Conservation (phyloP, 2,888 invertebrate genomes). For the Drosophila neotestacea region DNA sequence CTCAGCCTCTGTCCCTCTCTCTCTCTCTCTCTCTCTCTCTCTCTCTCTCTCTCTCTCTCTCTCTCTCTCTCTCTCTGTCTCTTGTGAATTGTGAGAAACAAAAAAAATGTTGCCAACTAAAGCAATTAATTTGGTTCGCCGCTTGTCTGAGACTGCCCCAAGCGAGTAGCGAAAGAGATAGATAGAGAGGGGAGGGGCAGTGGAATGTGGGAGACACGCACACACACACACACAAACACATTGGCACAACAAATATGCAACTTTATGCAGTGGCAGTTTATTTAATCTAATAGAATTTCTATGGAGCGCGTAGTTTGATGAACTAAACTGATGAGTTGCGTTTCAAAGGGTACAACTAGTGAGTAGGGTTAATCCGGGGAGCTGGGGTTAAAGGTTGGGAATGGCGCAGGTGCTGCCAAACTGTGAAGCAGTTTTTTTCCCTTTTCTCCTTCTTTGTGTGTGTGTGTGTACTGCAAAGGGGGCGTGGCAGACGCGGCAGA, state of each 20-base stretch:
- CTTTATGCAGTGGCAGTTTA: slow-evolving; percentile 63
- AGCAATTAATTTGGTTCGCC: slow-evolving; percentile 65
- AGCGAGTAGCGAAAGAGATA: slow-evolving; percentile 15
- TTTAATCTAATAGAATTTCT: slow-evolving; percentile 72
- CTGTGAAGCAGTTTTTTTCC: slow-evolving; percentile 10
- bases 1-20: background rate
- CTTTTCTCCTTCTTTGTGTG: background rate
- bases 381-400: slow-evolving; percentile 26
- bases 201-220: too few species aligned
- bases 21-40: slow-evolving; percentile 3
- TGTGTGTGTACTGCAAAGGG: slow-evolving; percentile 11
- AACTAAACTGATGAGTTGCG: slow-evolving; percentile 21
- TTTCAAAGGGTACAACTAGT: background rate
- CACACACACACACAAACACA: background rate
- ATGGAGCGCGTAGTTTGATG: slow-evolving; percentile 40
- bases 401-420: slow-evolving; percentile 44
- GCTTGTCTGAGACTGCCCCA: slow-evolving; percentile 41
- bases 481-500: slow-evolving; percentile 69
- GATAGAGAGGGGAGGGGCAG: background rate
- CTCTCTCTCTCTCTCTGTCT: background rate
- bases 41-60: background rate
- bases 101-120: slow-evolving; percentile 49
- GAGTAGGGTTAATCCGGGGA: background rate
- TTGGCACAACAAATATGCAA: slow-evolving; percentile 30
- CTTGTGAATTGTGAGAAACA: slow-evolving; percentile 4